Conservation (phyloP, 2,888 invertebrate species). For the Cheiracanthium punctorium region DNA sequence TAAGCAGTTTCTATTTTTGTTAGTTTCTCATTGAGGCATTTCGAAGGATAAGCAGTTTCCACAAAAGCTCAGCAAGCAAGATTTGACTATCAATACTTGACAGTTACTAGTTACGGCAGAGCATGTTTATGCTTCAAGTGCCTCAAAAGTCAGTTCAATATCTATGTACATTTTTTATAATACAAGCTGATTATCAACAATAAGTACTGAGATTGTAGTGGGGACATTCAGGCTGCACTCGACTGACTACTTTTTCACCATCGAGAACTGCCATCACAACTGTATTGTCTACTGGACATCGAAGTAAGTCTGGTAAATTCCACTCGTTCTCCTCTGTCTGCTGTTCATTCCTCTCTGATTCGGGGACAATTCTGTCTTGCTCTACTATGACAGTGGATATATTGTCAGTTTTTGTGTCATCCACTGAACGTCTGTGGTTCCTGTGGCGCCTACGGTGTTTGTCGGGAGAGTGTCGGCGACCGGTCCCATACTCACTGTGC, state of each 20-base stretch:
- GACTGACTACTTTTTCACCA: conserved; percentile 70
- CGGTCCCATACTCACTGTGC: conserved; percentile 50
- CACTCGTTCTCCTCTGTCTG: conserved; percentile 43
- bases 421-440: conserved; percentile 47
- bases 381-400: conserved; percentile 47
- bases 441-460: conserved; percentile 54
- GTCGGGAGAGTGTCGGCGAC: conserved; percentile 52
- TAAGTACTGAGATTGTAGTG: conserved; percentile 71
- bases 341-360: conserved; percentile 29
- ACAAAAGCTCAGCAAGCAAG: conserved; percentile 50
- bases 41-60: conserved; percentile 36
- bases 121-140: conserved; percentile 36
- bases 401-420: conserved; percentile 49
- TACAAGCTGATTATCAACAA: conserved; percentile 68
- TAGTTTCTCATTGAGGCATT: conserved; percentile 29
- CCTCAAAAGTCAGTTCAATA: conserved; percentile 8
- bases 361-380: conserved; percentile 37
- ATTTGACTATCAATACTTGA: conserved; percentile 35
- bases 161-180: conserved; percentile 55
- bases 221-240: conserved; percentile 69
- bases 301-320: conserved; percentile 62
- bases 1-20: conserved; percentile 20
- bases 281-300: conserved; percentile 67
- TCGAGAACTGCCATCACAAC: conserved; percentile 71
- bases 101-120: conserved; percentile 66